A percentile compares a stretch with the other conserved stretches of the same genome.
Evolutionary conservation across 2,888 invertebrate genomes (phyloP).

Genomic region (Polymixis lichenea): DNA sequence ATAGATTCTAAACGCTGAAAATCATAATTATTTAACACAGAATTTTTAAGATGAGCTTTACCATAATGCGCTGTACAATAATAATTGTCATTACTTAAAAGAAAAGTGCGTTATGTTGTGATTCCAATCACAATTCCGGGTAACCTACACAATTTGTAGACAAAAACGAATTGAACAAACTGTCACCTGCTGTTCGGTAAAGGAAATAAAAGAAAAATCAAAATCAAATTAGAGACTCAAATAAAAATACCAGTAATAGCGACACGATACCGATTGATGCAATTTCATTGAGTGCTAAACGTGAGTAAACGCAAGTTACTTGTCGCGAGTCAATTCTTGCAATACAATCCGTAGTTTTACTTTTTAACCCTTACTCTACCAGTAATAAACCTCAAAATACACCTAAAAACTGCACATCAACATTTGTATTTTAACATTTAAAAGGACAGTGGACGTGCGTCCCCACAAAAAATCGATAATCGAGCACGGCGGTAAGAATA

Average conservation of each 20-base stretch:
- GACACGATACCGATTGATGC: conserved; percentile 86
- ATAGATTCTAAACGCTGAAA: not conserved
- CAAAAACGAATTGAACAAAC: conserved; percentile 70
- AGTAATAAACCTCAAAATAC: conserved; percentile 73
- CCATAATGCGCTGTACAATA: not conserved
- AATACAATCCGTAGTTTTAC: conserved; percentile 69
- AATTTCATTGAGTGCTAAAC: conserved; percentile 89
- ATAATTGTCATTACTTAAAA: conserved; percentile 11
- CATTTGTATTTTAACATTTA: conserved; percentile 73
- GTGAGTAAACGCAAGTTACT: conserved; percentile 85
- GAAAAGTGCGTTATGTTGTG: conserved; percentile 16
- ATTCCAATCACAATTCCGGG: conserved; percentile 38
- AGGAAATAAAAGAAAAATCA: conserved; percentile 78
- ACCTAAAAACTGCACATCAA: conserved; percentile 65
- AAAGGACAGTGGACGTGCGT: conserved; percentile 82
- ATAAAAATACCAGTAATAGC: conserved; percentile 88
- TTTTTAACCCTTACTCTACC: conserved; percentile 72
- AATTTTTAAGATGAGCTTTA: not conserved
- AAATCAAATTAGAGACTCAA: conserved; percentile 83
- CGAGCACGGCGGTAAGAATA: conserved; percentile 81
- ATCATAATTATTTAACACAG: not conserved
- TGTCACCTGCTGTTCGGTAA: conserved; percentile 79
- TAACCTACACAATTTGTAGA: conserved; percentile 40
- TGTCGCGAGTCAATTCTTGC: conserved; percentile 79
- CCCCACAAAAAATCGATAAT: conserved; percentile 84